Conservation (phyloP, 2,113 vertebrate genomes). For the Otocyon megalotis region DNA sequence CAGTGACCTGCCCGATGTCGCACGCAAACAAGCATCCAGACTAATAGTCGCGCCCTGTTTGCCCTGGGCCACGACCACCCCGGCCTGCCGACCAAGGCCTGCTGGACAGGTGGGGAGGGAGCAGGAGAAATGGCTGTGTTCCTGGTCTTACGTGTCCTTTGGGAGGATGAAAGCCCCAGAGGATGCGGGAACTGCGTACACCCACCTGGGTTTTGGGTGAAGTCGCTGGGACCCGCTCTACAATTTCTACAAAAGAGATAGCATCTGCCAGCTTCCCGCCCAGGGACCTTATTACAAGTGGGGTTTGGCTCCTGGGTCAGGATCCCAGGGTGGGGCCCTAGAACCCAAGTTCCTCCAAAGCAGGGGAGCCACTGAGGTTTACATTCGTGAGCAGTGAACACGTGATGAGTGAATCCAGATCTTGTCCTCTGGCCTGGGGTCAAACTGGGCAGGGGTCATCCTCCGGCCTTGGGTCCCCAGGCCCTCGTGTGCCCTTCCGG, state of each 20-base stretch:
- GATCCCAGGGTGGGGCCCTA: background rate
- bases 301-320: background rate
- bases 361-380: background rate
- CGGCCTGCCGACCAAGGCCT: background rate
- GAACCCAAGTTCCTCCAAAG: background rate
- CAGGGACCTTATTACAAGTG: background rate
- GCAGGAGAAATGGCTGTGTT: background rate
- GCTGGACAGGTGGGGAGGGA: background rate
- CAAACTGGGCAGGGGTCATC: background rate
- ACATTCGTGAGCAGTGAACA: background rate
- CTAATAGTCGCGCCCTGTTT: background rate
- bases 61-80: background rate
- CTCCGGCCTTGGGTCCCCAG: background rate
- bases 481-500: fast-evolving
- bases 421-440: background rate
- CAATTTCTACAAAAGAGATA: background rate
- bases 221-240: background rate
- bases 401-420: background rate
- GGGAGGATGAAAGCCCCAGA: background rate
- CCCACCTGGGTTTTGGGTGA: background rate
- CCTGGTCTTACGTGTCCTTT: background rate
- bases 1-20: background rate
- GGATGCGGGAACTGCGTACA: background rate
- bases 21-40: background rate
- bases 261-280: background rate